Evolutionary conservation across 2,113 vertebrate species (phyloP), one percentile per base, ranked within the genome.

Genomic region (Pristiophorus japonicus): DNA sequence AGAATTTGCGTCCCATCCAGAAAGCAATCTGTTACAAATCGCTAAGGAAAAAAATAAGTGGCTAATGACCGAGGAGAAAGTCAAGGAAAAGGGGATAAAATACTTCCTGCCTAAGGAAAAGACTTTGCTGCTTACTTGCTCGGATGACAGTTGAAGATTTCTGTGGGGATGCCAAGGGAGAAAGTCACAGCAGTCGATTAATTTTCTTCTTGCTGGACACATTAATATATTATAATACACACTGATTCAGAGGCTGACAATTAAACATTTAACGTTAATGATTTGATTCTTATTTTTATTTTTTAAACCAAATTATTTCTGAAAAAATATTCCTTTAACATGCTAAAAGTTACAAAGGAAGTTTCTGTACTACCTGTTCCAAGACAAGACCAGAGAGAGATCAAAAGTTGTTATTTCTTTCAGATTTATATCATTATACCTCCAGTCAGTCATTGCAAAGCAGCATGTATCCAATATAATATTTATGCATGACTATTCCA

Each of bases 1-100:
- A 59, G 34, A 63, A 38, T 91, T 34, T 20, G 8, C 5, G 10
- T 63, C 7, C 16, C 16, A 91, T 16, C n/a, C 55, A 63, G 88
- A 91, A 91, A 62, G 62, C 34, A 91, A 63, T 91, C 88, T 22
- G 55, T 91, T 62, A 62, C 55, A 62, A 91, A 62, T 91, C 51
- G n/a, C 88, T 63, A 18, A 20, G 88, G 88, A 16, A 18, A 62
- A 38, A 62, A 63, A n/a, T 63, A 63, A 38, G 16, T 91, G 55
- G 16, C n/a, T 38, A 91, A 63, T 91, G 88, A 91, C 88, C 63
- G 12, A 63, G 34, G 55, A 63, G 34, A 91, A 63, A 63, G n/a
- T 63, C 55, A n/a, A 91, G 88, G 55, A n/a, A 63, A 63, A 91
- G 8, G 59, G 4, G 34, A 62, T 91, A 62, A 91, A 91, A 34